Base-by-base conservation (phyloP, 2,797 vertebrate species). In the Melanotaenia trifasciata region DNA sequence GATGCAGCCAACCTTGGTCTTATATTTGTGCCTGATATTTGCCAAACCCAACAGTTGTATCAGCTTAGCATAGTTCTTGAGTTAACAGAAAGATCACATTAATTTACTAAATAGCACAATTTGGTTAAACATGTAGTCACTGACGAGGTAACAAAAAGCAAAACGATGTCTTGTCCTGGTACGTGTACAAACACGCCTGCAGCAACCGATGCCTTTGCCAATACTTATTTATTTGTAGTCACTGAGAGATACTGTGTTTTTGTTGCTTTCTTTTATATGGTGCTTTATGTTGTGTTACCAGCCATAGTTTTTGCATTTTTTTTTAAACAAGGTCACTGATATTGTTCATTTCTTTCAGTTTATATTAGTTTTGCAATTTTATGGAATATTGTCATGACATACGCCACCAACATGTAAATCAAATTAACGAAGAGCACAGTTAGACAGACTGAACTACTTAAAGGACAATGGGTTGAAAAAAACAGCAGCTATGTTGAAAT, bases 11-110 rank as follows among this genome's bases (percentile, higher is more conserved):
- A 89, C 72, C 80, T 90, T 85, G 84, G 92, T 93, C 85, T 91
- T 78, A 79, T 92, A 84, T 89, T 89, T 85, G 91, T 93, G 91
- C 89, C 90, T 92, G 90, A 89, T 88, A 89, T 91, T 92, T 86
- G 84, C 90, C 89, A 91, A 91, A 90, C 87, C 74, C 74, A 83
- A 70, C 73, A 85, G 84, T 74, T 76, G 87, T 74, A 85, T 91
- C 86, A 85, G 86, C 76, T 89, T 83, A 81, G 87, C 81, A 90
- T 80, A 87, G 67, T 72, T 56, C 43, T 84, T 56, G 72, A 84
- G 70, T 73, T 79, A 38, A 76, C 83, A 72, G 71, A 83, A 81
- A 80, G 69, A 85, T 84, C 64, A 57, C 68, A 76, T 70, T 83
- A 62, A 81, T 74, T 84, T 80, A 71, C 57, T 70, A 63, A 11